Evolutionary conservation across 1,140 invertebrate genomes (phyloP), one percentile per base, ranked within the genome.

Genomic region (Ceratoteleas bidentatus): DNA sequence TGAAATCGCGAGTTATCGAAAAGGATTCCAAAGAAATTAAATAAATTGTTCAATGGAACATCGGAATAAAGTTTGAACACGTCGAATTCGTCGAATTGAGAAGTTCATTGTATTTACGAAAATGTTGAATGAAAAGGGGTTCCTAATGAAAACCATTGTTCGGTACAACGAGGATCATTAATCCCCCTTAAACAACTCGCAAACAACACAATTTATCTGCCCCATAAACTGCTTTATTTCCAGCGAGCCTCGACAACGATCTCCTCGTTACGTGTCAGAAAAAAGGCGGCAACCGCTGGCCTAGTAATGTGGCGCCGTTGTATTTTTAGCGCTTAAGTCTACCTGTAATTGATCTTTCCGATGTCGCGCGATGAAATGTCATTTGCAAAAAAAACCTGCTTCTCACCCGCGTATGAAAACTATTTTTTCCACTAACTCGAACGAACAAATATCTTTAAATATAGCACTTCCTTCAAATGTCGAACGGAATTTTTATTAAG

Each of bases 281-380:
- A 68, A 68, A 15, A 54, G 50, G 8, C 14, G 54, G 43, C 49
- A 57, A 43, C 40, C n/a, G 13, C 8, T 36, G 53, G 40, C 53
- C 53, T 57, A 36, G 10, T 40, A 69, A 50, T 50, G 45, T 34
- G 8, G 47, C 53, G 50, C 62, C 52, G 54, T 58, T 49, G 52
- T 69, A 69, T 69, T 69, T 69, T 69, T 69, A 58, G 66, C 54
- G 54, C 36, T 49, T 50, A 69, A 38, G 54, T 69, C 66, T 45
- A 53, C 36, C 66, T 69, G 66, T 58, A 69, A 58, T 69, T 69
- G 66, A 58, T 69, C 66, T 58, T 58, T 50, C 66, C 14, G 45
- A 50, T 47, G 45, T 69, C 66, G 34, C 16, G 33, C 40, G 9
- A 33, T 45, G 38, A 34, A 53, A 57, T 36, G 62, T 14, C n/a